A percentile compares a stretch with the other conserved stretches of the same genome.
phyloP scores from a whole-genome alignment of 2,113 vertebrate genomes.

The Prietella phreatophila region DNA sequence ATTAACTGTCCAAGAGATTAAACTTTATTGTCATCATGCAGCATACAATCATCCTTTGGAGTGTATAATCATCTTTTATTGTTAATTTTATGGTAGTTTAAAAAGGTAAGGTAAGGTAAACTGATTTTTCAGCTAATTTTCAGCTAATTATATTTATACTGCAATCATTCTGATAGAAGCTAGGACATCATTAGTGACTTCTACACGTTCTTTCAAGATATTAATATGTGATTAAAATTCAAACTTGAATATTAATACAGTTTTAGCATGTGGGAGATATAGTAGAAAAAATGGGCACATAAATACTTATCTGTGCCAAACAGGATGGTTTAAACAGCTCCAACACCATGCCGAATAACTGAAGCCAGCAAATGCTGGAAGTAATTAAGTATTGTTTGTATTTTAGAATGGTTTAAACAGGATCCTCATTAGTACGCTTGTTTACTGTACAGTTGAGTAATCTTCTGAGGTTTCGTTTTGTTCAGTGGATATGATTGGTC shows the following conservation, averaged over 20 bases:
- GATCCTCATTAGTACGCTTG: neutral
- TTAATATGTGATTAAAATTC: neutral
- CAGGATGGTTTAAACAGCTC: conserved; percentile 31
- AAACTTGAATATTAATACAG: neutral
- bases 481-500: neutral
- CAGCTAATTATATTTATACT: neutral
- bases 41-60: no score
- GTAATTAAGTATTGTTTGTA: conserved; percentile 41
- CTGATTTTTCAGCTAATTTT: neutral
- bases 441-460: neutral
- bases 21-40: no score
- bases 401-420: neutral
- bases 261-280: neutral
- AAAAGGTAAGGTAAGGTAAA: neutral
- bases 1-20: neutral
- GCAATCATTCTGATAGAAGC: neutral
- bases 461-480: neutral
- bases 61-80: neutral
- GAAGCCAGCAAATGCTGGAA: conserved; percentile 29
- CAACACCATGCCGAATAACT: conserved; percentile 23
- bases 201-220: neutral
- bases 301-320: conserved; percentile 28
- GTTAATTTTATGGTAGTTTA: neutral
- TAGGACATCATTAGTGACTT: neutral
- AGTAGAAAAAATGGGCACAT: conserved; percentile 20